A percentile compares a stretch with the other conserved stretches of the same genome.
phyloP scores from a whole-genome alignment of 2,797 vertebrate genomes.

The Morelia viridis region DNA sequence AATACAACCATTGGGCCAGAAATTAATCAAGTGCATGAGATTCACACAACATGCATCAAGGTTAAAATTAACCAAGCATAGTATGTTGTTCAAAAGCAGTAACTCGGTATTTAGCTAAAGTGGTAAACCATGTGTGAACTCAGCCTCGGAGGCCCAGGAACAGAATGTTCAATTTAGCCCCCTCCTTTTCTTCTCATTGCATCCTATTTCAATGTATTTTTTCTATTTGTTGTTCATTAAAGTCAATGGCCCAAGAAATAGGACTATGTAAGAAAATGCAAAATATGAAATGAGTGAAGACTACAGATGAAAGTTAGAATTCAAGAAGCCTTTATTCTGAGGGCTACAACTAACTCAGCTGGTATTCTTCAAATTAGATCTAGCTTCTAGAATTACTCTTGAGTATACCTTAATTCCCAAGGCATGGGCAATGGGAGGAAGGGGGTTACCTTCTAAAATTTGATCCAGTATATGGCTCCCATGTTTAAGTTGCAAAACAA shows the following conservation, averaged over 20 bases:
- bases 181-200: not conserved
- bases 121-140: not conserved
- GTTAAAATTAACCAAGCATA: not conserved
- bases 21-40: not conserved
- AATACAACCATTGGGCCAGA: not conserved
- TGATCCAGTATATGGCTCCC: not conserved
- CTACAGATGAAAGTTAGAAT: not conserved
- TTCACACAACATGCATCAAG: not conserved
- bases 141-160: not conserved
- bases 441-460: not conserved
- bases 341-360: not conserved
- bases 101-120: not conserved
- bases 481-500: not conserved
- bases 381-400: not conserved
- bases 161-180: not conserved
- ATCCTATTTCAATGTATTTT: not conserved
- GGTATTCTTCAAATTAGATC: not conserved
- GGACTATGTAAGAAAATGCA: not conserved
- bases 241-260: not conserved
- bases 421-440: not conserved
- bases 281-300: not conserved
- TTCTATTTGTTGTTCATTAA: not conserved
- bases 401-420: not conserved
- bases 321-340: not conserved
- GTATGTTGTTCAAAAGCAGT: not conserved